Percentiles rank a stretch among this genome's conserved stretches.
Conservation (phyloP, 2,113 vertebrate genomes). For the Cololabis saira region DNA sequence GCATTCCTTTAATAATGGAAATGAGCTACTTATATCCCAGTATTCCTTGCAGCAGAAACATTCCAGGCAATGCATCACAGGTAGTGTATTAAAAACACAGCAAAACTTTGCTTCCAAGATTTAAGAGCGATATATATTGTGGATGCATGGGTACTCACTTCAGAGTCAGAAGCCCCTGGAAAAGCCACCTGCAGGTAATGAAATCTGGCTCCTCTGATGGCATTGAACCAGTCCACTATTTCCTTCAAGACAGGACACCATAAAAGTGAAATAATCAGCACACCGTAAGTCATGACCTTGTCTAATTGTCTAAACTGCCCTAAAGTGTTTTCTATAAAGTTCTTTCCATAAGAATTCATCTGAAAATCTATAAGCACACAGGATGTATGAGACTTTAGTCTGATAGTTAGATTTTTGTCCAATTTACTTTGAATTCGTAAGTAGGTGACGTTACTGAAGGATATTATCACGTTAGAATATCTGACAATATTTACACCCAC, state of each 20-base stretch:
- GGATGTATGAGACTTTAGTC: too few species aligned
- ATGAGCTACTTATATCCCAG: too few species aligned
- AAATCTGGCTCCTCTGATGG: slow-evolving; percentile 87
- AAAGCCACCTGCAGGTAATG: slow-evolving; percentile 85
- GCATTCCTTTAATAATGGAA: too few species aligned
- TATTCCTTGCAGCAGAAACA: too few species aligned
- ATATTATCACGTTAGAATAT: background rate
- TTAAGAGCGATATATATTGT: background rate
- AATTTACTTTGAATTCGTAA: too few species aligned
- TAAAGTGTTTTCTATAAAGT: background rate
- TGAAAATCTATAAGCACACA: too few species aligned
- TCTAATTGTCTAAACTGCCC: background rate
- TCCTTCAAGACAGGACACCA: slow-evolving; percentile 79
- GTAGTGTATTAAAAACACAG: too few species aligned
- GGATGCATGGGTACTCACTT: slow-evolving; percentile 44
- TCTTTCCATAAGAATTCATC: too few species aligned
- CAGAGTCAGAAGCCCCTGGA: slow-evolving; percentile 63
- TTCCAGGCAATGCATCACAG: too few species aligned
- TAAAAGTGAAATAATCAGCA: background rate
- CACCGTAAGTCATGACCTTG: background rate
- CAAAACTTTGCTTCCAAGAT: too few species aligned
- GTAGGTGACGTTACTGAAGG: background rate
- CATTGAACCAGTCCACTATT: slow-evolving; percentile 94
- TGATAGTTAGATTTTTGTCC: too few species aligned
- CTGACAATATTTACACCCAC: background rate